A percentile compares a stretch with the other conserved stretches of the same genome.
Evolutionary conservation across 2,797 vertebrate genomes (phyloP).

Genomic region (Chelonia mydas): DNA sequence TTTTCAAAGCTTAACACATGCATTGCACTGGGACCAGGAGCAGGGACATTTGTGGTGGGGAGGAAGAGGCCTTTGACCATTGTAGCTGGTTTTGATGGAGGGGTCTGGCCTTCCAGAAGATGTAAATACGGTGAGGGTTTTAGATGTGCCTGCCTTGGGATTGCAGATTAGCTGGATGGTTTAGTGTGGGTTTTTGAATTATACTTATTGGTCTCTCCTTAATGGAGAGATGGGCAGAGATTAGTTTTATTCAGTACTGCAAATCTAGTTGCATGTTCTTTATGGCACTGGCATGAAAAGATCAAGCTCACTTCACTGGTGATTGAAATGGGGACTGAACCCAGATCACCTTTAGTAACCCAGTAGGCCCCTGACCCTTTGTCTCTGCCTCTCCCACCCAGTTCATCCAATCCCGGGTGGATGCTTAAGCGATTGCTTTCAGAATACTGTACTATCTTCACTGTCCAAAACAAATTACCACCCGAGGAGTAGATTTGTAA

Average conservation of each 20-base stretch:
- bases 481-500: neutral
- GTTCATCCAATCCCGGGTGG: neutral
- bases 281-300: neutral
- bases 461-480: neutral
- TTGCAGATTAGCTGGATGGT: neutral
- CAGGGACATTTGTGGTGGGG: neutral
- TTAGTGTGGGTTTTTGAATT: neutral
- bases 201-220: neutral
- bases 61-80: neutral
- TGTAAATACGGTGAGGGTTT: neutral
- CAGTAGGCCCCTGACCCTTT: neutral
- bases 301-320: neutral
- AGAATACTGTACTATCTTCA: neutral
- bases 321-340: constrained; percentile 1
- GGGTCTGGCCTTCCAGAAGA: neutral
- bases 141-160: neutral
- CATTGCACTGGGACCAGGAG: neutral
- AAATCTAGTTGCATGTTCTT: constrained; percentile 8
- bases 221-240: neutral
- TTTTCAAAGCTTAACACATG: neutral
- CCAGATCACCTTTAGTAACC: neutral
- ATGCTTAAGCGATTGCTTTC: neutral
- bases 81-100: neutral
- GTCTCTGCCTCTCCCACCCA: neutral
- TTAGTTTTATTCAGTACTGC: constrained; percentile 4